Conservation (phyloP, 2,113 vertebrate genomes). For the Gobius niger region DNA sequence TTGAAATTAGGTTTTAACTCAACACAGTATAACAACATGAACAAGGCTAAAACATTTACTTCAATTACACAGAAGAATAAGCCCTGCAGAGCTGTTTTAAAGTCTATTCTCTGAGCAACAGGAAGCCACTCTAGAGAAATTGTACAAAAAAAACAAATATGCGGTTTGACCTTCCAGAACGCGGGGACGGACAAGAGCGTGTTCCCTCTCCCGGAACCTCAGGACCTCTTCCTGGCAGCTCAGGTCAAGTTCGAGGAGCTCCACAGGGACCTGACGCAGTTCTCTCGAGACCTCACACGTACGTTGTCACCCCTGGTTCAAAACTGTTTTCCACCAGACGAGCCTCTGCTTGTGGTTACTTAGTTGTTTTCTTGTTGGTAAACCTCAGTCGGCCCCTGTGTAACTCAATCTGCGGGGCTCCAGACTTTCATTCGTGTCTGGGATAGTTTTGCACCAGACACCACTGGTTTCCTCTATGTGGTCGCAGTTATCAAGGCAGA, state of each 20-base stretch:
- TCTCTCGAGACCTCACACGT: conserved; percentile 89
- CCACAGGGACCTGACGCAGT: conserved; percentile 84
- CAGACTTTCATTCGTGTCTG: conserved; percentile 53
- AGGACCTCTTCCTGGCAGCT: conserved; percentile 91
- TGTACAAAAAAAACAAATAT: neutral
- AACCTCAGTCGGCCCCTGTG: conserved; percentile 41
- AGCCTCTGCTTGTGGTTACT: conserved; percentile 56
- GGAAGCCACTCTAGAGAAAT: neutral
- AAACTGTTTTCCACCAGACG: neutral
- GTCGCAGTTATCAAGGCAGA: conserved; percentile 57
- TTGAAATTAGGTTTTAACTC: neutral
- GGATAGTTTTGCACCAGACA: conserved; percentile 53
- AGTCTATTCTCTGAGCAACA: no score
- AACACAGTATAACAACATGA: no score
- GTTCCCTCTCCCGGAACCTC: conserved; percentile 92
- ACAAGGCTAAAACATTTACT: no score
- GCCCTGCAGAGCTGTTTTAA: no score
- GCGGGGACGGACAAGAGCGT: conserved; percentile 87
- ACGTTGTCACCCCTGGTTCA: conserved; percentile 32
- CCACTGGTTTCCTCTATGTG: conserved; percentile 52
- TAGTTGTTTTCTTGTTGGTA: conserved; percentile 62
- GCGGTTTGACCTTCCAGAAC: conserved; percentile 71
- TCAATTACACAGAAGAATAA: no score
- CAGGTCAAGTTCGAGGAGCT: conserved; percentile 97
- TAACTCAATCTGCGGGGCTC: conserved; percentile 61